Percentiles rank a stretch among this genome's conserved stretches.
These are phyloP conservation scores for Pomatorhinus ruficollis DNA, from an alignment of 2,113 vertebrate genomes.

Conservation along the genomic window DNA sequence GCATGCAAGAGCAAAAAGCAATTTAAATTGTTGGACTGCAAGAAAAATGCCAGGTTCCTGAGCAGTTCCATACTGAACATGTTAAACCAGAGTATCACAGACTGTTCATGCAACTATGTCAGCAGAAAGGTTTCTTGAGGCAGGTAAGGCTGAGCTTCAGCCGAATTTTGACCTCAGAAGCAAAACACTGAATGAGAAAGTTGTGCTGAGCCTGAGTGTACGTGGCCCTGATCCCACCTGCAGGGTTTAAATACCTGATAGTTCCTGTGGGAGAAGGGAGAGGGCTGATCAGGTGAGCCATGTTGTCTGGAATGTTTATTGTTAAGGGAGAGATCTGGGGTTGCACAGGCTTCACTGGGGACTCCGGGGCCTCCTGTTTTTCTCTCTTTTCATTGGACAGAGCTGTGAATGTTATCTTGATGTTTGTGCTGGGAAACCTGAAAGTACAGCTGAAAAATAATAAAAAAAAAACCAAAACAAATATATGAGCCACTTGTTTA, in stretches of 20 bases:
- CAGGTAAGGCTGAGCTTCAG: neutral
- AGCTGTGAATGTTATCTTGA: slow-evolving; percentile 98
- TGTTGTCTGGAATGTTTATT: slow-evolving; percentile 99
- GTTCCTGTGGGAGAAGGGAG: slow-evolving; percentile 97
- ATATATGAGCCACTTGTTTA: neutral
- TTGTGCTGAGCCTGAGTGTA: neutral
- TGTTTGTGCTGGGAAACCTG: slow-evolving; percentile 98
- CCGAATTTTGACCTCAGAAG: neutral
- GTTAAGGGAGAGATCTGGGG: slow-evolving; percentile 95
- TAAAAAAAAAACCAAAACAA: neutral
- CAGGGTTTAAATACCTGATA: slow-evolving; percentile 84
- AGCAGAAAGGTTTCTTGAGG: neutral
- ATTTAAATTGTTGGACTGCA: neutral
- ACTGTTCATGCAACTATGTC: neutral
- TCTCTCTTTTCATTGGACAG: slow-evolving; percentile 91
- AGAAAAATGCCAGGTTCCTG: neutral
- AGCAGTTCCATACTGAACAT: neutral
- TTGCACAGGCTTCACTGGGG: slow-evolving; percentile 91
- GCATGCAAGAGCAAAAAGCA: neutral
- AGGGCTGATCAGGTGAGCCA: slow-evolving; percentile 96
- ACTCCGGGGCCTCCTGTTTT: slow-evolving; percentile 89
- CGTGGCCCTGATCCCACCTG: neutral
- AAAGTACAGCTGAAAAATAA: slow-evolving; percentile 89
- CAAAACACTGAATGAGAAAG: neutral
- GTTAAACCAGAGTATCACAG: neutral